Percentiles rank a stretch among this genome's conserved stretches.
phyloP scores from a whole-genome alignment of 2,797 vertebrate species.

The Chelmon rostratus region DNA sequence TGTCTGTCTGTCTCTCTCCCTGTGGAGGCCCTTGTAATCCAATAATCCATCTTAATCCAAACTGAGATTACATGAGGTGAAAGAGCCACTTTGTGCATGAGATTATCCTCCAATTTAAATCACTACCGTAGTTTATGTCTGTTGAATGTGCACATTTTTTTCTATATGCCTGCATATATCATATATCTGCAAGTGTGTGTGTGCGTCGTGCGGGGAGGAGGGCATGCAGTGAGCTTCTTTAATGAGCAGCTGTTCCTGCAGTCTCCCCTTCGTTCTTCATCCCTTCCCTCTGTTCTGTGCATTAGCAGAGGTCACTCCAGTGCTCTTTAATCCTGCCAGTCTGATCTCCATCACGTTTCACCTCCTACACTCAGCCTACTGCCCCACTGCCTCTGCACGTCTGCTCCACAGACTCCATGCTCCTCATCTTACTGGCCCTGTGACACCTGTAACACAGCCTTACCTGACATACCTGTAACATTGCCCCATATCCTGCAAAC shows the following conservation, averaged over 20 bases:
- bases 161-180: neutral
- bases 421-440: slow-evolving; percentile 8
- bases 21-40: slow-evolving; percentile 76
- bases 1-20: slow-evolving; percentile 17
- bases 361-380: slow-evolving; percentile 74
- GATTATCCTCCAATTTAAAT: slow-evolving; percentile 74
- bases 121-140: slow-evolving; percentile 22
- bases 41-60: slow-evolving; percentile 82
- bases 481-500: slow-evolving; percentile 7
- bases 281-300: slow-evolving; percentile 62
- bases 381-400: slow-evolving; percentile 71
- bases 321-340: slow-evolving; percentile 80
- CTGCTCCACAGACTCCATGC: slow-evolving; percentile 26
- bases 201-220: neutral
- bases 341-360: slow-evolving; percentile 84
- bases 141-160: neutral
- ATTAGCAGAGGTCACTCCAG: slow-evolving; percentile 64
- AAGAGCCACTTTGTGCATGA: slow-evolving; percentile 82
- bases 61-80: slow-evolving; percentile 81
- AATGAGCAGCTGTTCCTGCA: slow-evolving; percentile 63
- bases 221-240: neutral
- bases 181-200: neutral
- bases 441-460: slow-evolving; percentile 32
- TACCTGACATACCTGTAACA: slow-evolving; percentile 9
- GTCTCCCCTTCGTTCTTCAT: slow-evolving; percentile 45